phyloP scores from a whole-genome alignment of 1,140 invertebrate species.

The Eupeodes corollae region DNA sequence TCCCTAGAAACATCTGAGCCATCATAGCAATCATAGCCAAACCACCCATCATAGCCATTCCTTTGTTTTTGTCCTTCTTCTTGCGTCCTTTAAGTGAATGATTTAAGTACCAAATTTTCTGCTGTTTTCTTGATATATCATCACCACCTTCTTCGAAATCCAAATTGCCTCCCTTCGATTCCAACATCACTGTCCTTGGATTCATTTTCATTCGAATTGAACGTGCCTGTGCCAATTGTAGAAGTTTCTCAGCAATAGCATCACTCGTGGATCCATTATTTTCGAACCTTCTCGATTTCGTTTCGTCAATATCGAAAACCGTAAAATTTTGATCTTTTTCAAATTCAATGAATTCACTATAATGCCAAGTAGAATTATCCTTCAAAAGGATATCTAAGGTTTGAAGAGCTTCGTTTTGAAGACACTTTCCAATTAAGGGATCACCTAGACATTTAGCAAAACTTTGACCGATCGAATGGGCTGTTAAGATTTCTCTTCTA shows the following conservation, averaged over 20 bases:
- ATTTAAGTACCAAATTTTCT: constrained; percentile 4
- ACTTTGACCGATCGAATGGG: constrained; percentile 12
- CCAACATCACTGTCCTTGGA: constrained; percentile 17
- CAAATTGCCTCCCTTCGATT: constrained; percentile 23
- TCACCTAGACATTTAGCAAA: constrained; percentile 35
- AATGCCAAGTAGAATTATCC: constrained; percentile 44
- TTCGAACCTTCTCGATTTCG: neutral
- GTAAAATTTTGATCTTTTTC: constrained; percentile 24
- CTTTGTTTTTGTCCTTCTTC: constrained; percentile 37
- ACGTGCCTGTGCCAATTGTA: constrained; percentile 20
- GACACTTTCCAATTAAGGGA: constrained; percentile 39
- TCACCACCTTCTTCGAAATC: constrained; percentile 28
- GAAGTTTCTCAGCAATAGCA: constrained; percentile 13
- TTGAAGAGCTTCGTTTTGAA: constrained; percentile 43
- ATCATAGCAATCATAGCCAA: constrained; percentile 53
- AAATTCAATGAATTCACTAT: constrained; percentile 46
- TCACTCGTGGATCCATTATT: constrained; percentile 7
- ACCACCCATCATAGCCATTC: constrained; percentile 48
- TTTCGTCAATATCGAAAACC: constrained; percentile 1
- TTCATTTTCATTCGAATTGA: constrained; percentile 20
- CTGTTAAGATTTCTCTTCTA: constrained; percentile 7
- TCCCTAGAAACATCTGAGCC: constrained; percentile 53
- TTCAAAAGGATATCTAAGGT: constrained; percentile 42
- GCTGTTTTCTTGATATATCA: constrained; percentile 14
- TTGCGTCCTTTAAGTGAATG: constrained; percentile 34